Evolutionary conservation across 1,140 invertebrate genomes (phyloP), one percentile per base, ranked within the genome.

Genomic region (Drosophila chauvacae): DNA sequence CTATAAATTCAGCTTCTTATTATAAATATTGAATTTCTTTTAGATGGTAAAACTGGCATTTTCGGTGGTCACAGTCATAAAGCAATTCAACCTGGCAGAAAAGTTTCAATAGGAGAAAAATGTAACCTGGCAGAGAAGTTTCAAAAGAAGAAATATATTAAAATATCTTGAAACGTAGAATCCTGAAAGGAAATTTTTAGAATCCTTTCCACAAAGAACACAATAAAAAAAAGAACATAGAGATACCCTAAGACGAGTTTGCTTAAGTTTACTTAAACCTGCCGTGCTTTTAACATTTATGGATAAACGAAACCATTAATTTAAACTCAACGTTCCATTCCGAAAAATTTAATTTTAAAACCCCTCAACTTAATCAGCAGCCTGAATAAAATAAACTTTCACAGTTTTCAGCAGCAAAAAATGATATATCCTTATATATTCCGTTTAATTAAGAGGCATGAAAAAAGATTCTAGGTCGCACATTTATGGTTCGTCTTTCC

Each of bases 11-110:
- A 39, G 23, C 5, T 23, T 42, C 6, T 18, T n/a, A 11, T n/a
- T 11, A 11, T 26, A 18, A 13, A 35, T 23, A n/a, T 6, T 20
- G 14, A 4, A 9, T 4, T 35, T 26, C 4, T 53, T 20, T 18
- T 0, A 82, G 83, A 74, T 87, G 11, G 73, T 81, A 1, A 83
- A 83, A 4, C 48, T 88, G 44, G 77, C 84, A 0, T 87, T 87
- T 47, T 69, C 80, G 1, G 84, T 87, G 3, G 65, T 88, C 2
- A 88, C 84, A 0, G 20, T 83, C 0, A 75, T 78, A 0, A 71
- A 74, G 18, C 84, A 84, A 56, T 62, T 88, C 10, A 80, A 88
- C 23, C 28, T 88, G 37, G 84, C 84, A 3, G 69, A 83, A 14
- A 74, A 51, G 39, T 88, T 88, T 63, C 64, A 72, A n/a, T 71